Evolutionary conservation across 2,113 vertebrate species (phyloP).

Genomic region (Xenopus borealis): DNA sequence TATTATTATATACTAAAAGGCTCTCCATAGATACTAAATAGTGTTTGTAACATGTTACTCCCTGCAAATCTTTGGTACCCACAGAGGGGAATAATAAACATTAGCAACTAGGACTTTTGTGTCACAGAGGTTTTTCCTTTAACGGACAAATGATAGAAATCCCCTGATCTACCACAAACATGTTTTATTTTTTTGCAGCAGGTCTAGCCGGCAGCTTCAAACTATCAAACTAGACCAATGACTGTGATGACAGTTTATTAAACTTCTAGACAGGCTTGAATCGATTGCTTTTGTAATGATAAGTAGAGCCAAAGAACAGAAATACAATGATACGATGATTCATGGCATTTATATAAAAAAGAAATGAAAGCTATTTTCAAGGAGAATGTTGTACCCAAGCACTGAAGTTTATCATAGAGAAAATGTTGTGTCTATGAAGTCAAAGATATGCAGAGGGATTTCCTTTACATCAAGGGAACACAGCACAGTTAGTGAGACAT

Average conservation of each 20-base stretch:
- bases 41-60: slow-evolving; percentile 52
- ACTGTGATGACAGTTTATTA: slow-evolving; percentile 47
- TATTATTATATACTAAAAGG: slow-evolving; percentile 49
- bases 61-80: slow-evolving; percentile 49
- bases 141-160: slow-evolving; percentile 43
- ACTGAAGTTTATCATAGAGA: slow-evolving; percentile 31
- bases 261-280: slow-evolving; percentile 46
- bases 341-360: slow-evolving; percentile 44
- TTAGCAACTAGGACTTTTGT: slow-evolving; percentile 48
- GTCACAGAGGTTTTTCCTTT: slow-evolving; percentile 49
- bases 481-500: not conserved
- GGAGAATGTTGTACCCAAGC: slow-evolving; percentile 41
- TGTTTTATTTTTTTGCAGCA: slow-evolving; percentile 27
- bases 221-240: slow-evolving; percentile 47
- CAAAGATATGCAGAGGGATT: slow-evolving; percentile 31
- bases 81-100: slow-evolving; percentile 50
- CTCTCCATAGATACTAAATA: slow-evolving; percentile 51
- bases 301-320: slow-evolving; percentile 43
- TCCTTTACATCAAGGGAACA: not conserved
- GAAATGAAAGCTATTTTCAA: slow-evolving; percentile 44
- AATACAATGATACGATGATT: slow-evolving; percentile 44
- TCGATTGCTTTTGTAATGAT: slow-evolving; percentile 45
- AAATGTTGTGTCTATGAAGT: slow-evolving; percentile 30
- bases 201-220: slow-evolving; percentile 46
- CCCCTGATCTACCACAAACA: slow-evolving; percentile 31